Evolutionary conservation across 2,113 vertebrate species (phyloP).

Genomic region (Periophthalmus modestus): DNA sequence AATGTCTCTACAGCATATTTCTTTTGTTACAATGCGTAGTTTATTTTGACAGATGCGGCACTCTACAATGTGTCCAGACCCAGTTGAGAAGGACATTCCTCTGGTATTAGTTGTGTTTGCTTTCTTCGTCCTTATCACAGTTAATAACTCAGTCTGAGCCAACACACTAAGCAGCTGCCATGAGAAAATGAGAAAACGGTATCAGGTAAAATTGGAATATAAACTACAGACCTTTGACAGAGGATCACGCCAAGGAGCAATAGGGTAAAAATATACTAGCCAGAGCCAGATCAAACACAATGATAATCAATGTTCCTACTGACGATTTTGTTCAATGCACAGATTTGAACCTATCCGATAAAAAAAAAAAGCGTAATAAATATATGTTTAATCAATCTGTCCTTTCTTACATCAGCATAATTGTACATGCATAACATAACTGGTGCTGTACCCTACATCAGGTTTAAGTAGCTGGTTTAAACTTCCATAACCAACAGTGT

Average conservation of each 20-base stretch:
- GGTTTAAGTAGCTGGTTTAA: too few species aligned
- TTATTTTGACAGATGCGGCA: not conserved
- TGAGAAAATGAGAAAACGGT: conserved; percentile 13
- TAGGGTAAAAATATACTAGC: not conserved
- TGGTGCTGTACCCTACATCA: too few species aligned
- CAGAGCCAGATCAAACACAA: too few species aligned
- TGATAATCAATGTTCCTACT: too few species aligned
- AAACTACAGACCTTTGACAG: conserved; percentile 10
- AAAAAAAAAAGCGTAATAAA: too few species aligned
- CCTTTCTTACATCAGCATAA: too few species aligned
- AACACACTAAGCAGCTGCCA: conserved; percentile 48
- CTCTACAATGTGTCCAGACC: not conserved
- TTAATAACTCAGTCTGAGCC: conserved; percentile 54
- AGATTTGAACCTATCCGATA: too few species aligned
- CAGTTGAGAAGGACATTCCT: conserved; percentile 62
- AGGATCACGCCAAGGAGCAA: not conserved
- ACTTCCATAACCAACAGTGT: not conserved
- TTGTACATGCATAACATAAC: too few species aligned
- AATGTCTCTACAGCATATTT: not conserved
- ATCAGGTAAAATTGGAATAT: conserved; percentile 26
- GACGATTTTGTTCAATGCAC: too few species aligned
- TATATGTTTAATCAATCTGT: too few species aligned
- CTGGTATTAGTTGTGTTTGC: conserved; percentile 55
- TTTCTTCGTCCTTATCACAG: conserved; percentile 55
- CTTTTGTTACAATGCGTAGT: conserved; percentile 1